A percentile compares a stretch with the other conserved stretches of the same genome.
These are phyloP conservation scores for Ariopsis seemanni DNA, from an alignment of 2,113 vertebrate species.

Conservation along the genomic window DNA sequence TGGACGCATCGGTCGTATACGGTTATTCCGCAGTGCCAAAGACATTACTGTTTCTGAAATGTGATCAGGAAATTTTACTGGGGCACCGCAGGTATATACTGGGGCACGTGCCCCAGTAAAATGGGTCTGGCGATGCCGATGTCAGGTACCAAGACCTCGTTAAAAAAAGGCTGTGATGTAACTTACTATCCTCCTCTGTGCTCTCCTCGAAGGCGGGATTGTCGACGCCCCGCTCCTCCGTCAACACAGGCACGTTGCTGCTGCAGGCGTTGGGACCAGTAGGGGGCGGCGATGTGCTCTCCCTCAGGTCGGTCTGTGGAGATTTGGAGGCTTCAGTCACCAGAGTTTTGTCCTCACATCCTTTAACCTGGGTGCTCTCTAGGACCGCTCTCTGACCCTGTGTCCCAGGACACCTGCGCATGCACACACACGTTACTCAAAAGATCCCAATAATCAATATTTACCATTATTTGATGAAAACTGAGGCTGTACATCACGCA, in stretches of 20 bases:
- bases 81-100: too few relatives aligned
- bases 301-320: constrained; percentile 69
- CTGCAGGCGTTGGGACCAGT: constrained; percentile 59
- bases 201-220: constrained; percentile 93
- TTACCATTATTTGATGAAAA: not conserved
- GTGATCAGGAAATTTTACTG: too few relatives aligned
- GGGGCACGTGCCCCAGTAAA: too few relatives aligned
- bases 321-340: constrained; percentile 72
- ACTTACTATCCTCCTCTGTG: constrained; percentile 85
- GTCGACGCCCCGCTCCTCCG: constrained; percentile 84
- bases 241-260: constrained; percentile 74
- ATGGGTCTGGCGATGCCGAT: too few relatives aligned
- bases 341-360: constrained; percentile 69
- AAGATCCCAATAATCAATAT: not conserved
- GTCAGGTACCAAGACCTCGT: not conserved
- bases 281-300: constrained; percentile 64
- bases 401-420: constrained; percentile 87
- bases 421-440: not conserved
- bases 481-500: not conserved
- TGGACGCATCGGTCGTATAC: too few relatives aligned
- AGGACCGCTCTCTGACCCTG: constrained; percentile 79
- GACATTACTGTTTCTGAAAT: too few relatives aligned
- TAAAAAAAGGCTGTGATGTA: not conserved
- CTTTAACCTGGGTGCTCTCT: constrained; percentile 76
- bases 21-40: too few relatives aligned